phyloP scores from a whole-genome alignment of 2,888 invertebrate genomes.

The Drosophila meridionalis region DNA sequence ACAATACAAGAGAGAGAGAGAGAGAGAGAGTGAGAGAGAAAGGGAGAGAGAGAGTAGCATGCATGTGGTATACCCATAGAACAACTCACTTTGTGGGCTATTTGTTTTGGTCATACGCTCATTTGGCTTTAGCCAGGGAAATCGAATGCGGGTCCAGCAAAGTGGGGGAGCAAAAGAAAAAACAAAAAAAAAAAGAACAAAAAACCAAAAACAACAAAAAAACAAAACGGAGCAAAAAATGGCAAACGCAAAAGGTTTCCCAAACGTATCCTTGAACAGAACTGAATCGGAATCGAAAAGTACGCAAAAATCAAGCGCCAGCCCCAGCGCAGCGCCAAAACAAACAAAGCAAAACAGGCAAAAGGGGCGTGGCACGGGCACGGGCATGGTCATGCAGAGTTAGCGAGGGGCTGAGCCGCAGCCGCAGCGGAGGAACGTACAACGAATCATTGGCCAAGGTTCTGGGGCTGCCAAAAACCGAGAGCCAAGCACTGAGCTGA shows the following conservation, averaged over 20 bases:
- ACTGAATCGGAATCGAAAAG: slow-evolving; percentile 46
- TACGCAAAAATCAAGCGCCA: slow-evolving; percentile 68
- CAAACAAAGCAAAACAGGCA: slow-evolving; percentile 36
- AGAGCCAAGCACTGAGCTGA: slow-evolving; percentile 64
- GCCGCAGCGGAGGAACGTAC: slow-evolving; percentile 45
- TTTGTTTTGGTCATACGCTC: slow-evolving; percentile 79
- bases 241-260: slow-evolving; percentile 53
- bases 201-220: not conserved
- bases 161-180: slow-evolving; percentile 7
- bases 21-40: not conserved
- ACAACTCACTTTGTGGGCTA: slow-evolving; percentile 80
- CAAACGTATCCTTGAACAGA: slow-evolving; percentile 59
- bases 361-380: not conserved
- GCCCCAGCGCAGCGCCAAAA: slow-evolving; percentile 53
- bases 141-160: slow-evolving; percentile 54
- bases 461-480: slow-evolving; percentile 50
- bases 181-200: slow-evolving; percentile 10
- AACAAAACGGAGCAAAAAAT: slow-evolving; percentile 5
- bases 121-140: slow-evolving; percentile 66
- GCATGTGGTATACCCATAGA: slow-evolving; percentile 57
- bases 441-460: slow-evolving; percentile 57
- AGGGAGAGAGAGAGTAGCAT: slow-evolving; percentile 26
- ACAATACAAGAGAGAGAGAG: not conserved
- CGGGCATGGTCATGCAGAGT: not conserved
- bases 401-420: slow-evolving; percentile 44